Evolutionary conservation across 2,888 invertebrate species (phyloP), one percentile per base, ranked within the genome.

Genomic region (Diarsia mendica): DNA sequence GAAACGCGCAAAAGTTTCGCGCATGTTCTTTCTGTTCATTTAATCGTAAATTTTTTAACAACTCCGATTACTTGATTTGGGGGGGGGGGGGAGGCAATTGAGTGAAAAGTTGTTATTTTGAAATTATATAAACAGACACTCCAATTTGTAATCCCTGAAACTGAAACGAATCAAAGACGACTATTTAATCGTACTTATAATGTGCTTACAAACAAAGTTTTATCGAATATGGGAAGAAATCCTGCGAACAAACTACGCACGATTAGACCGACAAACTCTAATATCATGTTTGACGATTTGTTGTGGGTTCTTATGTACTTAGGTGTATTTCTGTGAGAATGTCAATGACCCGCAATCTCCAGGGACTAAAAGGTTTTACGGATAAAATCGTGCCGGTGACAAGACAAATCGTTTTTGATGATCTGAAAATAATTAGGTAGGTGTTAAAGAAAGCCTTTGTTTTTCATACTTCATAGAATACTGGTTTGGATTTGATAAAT

Each of bases 181-280:
- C n/a, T 33, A 20, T 70, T 39, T 64, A 8, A 15, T 6, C 18
- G 44, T 15, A n/a, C 46, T 68, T 39, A 60, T 49, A 49, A 61
- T 44, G n/a, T 33, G 20, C 8, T 49, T 23, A 44, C 23, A 64
- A 79, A 75, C 44, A 58, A 79, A 75, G 53, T 79, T 80, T 80
- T 33, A n/a, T n/a, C 28, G 28, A 48, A 60, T 48, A 67, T 60
- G 18, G 9, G 8, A 33, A 60, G 58, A 44, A 61, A 53, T 55
- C n/a, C 13, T 15, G 48, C 23, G 15, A 44, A 58, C 11, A 39
- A 39, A 39, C 20, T 46, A 48, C 67, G n/a, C 65, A 65, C 44
- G 51, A 77, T 61, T 51, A 65, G 4, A 23, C 20, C 48, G 13
- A 51, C 33, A 13, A 67, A 76, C 69, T 80, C 72, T 66, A 39